These are phyloP conservation scores for Ceratina australensis DNA, from an alignment of 1,140 invertebrate species.

Conservation along the genomic window DNA sequence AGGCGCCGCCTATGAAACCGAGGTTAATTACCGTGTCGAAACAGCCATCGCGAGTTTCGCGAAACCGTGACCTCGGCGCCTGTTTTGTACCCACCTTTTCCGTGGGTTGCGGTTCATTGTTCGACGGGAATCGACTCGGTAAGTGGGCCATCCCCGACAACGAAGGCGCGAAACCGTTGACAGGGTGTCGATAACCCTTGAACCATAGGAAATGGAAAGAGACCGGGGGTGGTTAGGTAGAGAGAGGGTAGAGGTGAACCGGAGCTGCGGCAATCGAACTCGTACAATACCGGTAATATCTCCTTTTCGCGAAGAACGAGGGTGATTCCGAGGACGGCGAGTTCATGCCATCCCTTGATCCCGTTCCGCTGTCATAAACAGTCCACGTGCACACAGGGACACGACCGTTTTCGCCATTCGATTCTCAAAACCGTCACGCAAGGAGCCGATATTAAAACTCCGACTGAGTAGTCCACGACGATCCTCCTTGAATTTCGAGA, in stretches of 20 bases:
- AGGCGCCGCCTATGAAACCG: neutral
- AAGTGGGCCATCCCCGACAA: slow-evolving; percentile 60
- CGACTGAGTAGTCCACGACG: neutral
- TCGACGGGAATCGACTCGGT: slow-evolving; percentile 60
- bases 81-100: neutral
- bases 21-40: slow-evolving; percentile 20
- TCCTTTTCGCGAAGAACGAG: slow-evolving; percentile 37
- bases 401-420: slow-evolving; percentile 23
- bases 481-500: slow-evolving; percentile 26
- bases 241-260: neutral
- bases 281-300: slow-evolving; percentile 62
- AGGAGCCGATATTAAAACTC: slow-evolving; percentile 50
- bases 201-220: slow-evolving; percentile 57
- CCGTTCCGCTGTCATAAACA: slow-evolving; percentile 47
- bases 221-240: too few relatives aligned
- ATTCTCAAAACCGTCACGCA: slow-evolving; percentile 55
- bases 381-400: slow-evolving; percentile 29
- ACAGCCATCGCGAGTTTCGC: slow-evolving; percentile 2
- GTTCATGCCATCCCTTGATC: slow-evolving; percentile 19
- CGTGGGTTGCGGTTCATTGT: slow-evolving; percentile 51
- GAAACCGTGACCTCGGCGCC: neutral
- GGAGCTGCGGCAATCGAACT: slow-evolving; percentile 50
- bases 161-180: slow-evolving; percentile 56
- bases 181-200: slow-evolving; percentile 66
- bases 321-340: neutral